Conservation (phyloP, 1,140 invertebrate species). For the Sarcophaga bullata region DNA sequence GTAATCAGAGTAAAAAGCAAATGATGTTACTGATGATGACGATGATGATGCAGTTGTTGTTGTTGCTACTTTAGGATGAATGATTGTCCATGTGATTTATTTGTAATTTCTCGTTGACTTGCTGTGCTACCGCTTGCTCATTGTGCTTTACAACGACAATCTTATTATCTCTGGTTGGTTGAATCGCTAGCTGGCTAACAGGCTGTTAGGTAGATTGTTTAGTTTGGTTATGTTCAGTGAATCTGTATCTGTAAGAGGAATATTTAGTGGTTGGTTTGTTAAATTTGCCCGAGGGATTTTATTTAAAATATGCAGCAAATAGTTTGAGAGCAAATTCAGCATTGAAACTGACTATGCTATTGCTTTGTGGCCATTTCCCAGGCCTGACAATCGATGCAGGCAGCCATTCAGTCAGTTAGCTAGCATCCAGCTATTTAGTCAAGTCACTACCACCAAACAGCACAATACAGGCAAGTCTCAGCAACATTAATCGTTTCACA, state of each 20-base stretch:
- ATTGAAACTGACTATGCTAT: background rate
- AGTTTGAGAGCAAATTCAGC: background rate
- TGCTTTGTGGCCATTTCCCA: slow-evolving; percentile 35
- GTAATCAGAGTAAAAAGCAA: too few relatives aligned
- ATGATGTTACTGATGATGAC: background rate
- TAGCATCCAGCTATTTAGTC: background rate
- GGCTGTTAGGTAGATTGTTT: background rate
- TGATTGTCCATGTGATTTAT: slow-evolving; percentile 35
- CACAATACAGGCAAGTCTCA: too few relatives aligned
- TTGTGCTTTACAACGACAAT: background rate
- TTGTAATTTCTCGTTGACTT: slow-evolving; percentile 25
- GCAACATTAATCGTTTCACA: too few relatives aligned
- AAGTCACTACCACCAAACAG: too few relatives aligned
- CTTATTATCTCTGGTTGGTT: too few relatives aligned
- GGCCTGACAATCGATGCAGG: background rate
- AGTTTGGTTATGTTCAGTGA: background rate
- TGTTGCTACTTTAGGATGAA: slow-evolving; percentile 12
- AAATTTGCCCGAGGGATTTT: slow-evolving; percentile 3
- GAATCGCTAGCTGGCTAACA: too few relatives aligned
- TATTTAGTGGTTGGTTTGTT: background rate
- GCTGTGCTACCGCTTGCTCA: slow-evolving; percentile 5
- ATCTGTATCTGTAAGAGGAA: background rate
- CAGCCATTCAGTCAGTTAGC: background rate
- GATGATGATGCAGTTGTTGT: slow-evolving; percentile 11
- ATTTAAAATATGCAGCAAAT: slow-evolving; percentile 8